Base-by-base conservation (phyloP, 2,797 vertebrate genomes). In the Platyrinchus mystaceus region DNA sequence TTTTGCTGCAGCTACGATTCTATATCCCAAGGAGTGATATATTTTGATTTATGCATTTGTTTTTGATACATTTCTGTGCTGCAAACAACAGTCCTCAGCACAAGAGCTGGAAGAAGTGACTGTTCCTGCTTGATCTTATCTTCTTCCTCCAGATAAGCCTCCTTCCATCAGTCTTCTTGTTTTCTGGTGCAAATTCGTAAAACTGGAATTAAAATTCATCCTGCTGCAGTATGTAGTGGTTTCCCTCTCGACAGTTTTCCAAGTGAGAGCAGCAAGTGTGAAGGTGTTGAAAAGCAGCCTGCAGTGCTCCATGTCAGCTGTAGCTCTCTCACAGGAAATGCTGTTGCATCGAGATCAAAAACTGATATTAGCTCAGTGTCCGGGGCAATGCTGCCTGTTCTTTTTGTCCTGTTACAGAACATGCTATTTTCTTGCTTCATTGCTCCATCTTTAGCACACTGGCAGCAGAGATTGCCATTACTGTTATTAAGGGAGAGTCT, bases 271-370 rank as follows among this genome's bases (percentile, higher is more conserved):
- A 76, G 91, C 91, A 93, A 96, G 95, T 94, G 95, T 94, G 92
- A 96, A 96, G 93, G 95, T 96, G 95, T 91, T 96, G 95, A 97
- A 96, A 96, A 93, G 95, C 95, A 88, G 89, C 95, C 94, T n/a
- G 89, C 73, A 41, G 94, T 67, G 95, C 94, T 91, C 87, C 80
- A 3, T 93, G 90, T 87, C 94, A 89, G 95, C 94, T 76, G 89
- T 24, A 71, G 89, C 91, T 86, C 87, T 86, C 43, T 14, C 58
- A 53, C 76, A 90, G 91, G 94, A 93, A 96, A 87, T 18, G 12
- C 89, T 86, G 92, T 94, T 73, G 47, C 64, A 91, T 59, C 4
- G 10, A 88, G 91, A 93, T 96, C 95, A 93, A 84, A 91, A 88
- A 14, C 85, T 50, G 87, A 39, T 82, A 86, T 91, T 90, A 88